Base-by-base conservation (phyloP, 1,140 invertebrate genomes). In the Calycopis cecrops region DNA sequence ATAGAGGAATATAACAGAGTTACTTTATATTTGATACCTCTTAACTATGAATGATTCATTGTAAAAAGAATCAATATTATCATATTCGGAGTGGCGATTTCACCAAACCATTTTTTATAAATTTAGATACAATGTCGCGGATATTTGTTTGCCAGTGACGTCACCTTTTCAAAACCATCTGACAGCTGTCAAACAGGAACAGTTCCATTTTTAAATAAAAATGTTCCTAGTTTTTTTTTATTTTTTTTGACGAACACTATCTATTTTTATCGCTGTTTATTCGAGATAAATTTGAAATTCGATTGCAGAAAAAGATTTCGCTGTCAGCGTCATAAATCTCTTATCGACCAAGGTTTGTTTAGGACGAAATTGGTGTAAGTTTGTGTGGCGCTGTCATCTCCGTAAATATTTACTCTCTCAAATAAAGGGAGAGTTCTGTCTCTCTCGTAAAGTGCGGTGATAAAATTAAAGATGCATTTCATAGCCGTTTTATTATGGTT, bases 341-440 rank as follows among this genome's bases (percentile, higher is more conserved):
- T 67, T 67, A 67, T 67, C 61, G 17, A 51, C 34, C 37, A 34
- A 35, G 61, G 58, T 70, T 67, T 70, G 57, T 58, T 61, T 71
- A 67, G 68, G 68, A 61, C 59, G 38, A 60, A 63, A 67, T 68
- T 63, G 52, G 59, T 54, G 59, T 59, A 65, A 63, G 62, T 60
- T 54, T 51, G 65, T 59, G 57, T 38, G 48, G 40, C 47, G 67
- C 60, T 65, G 62, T 59, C 69, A 65, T 68, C 65, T 60, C 57
- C 59, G 61, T 62, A 71, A 71, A 71, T 71, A 60, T 71, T 71
- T 71, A 63, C 61, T 55, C 62, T 60, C 49, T 57, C 50, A 55
- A 66, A 71, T 71, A 71, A 65, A 63, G 68, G 55, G 48, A 60
- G 56, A 67, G 48, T 71, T 71, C 67, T 60, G 65, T 52, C 58